Evolutionary conservation across 2,113 vertebrate genomes (phyloP), one percentile per base, ranked within the genome.

Genomic region (Drymodes brunneopygia): DNA sequence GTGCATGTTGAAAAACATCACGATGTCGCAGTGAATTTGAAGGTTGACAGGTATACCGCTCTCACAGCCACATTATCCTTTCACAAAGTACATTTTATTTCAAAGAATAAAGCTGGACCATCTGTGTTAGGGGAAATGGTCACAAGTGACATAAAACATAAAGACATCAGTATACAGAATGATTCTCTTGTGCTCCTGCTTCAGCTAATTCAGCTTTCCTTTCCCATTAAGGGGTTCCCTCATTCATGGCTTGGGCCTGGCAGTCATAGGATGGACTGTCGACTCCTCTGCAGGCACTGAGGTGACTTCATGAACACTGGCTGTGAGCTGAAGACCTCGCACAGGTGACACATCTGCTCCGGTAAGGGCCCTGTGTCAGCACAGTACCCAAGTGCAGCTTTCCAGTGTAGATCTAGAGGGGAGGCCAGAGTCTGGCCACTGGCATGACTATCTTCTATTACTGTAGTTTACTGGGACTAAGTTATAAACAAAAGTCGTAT

Each of bases 161-260:
- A 61, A 47, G 36, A 64, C 12, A 23, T 22, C 12, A 3, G 2
- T 7, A 5, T 12, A 20, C 27, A 35, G 36, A 60, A 29, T 1
- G 0, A 29, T 47, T 28, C 18, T 48, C 7, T 29, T 35, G 44
- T 57, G 40, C 11, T 78, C n/a, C 56, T 15, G 3, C 14, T 50
- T 28, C 27, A 48, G 35, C 58, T 96, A 65, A 92, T 70, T 42
- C 33, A 25, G 47, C 38, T 86, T 78, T 97, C 69, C 28, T 93
- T 86, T 74, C 25, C 62, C 31, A 2, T 40, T 6, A 67, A 90
- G 73, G 88, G 5, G 31, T 60, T 50, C 12, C 7, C 16, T 69
- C 11, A 1, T 42, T 75, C 54, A n/a, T 71, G 73, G 45, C 45
- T 48, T 45, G 48, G 53, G 28, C 57, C 21, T 7, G 29, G 81